A percentile compares a stretch with the other conserved stretches of the same genome.
These are phyloP conservation scores for Nerophis lumbriciformis DNA, from an alignment of 2,113 vertebrate genomes.

Conservation along the genomic window DNA sequence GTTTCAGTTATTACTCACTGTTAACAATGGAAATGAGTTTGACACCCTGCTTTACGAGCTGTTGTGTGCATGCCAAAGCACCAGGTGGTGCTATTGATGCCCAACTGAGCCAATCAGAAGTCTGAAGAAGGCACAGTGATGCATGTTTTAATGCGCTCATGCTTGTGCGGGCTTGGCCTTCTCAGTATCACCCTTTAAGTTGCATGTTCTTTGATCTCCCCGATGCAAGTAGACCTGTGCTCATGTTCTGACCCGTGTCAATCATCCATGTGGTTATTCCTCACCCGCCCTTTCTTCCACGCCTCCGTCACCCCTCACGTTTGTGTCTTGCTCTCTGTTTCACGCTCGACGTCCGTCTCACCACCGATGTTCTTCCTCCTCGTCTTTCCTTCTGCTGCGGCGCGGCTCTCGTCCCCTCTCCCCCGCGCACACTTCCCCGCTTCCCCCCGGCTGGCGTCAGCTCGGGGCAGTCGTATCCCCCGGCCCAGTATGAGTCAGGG, in stretches of 20 bases:
- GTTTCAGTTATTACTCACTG: too few species aligned
- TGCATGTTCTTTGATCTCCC: neutral
- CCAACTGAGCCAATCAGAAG: too few species aligned
- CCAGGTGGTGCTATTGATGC: too few species aligned
- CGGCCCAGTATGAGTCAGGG: constrained; percentile 99
- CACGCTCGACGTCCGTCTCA: constrained; percentile 49
- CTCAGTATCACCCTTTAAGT: neutral
- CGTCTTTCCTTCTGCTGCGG: constrained; percentile 26
- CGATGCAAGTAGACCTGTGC: constrained; percentile 8
- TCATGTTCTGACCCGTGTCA: constrained; percentile 23
- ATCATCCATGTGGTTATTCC: too few species aligned
- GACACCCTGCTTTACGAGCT: too few species aligned
- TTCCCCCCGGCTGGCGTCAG: constrained; percentile 62
- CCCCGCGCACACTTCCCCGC: too few species aligned
- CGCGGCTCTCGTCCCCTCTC: constrained; percentile 20
- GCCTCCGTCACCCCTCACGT: constrained; percentile 31
- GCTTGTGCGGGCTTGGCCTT: neutral
- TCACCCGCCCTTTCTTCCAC: constrained; percentile 36
- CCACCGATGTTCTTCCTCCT: constrained; percentile 41
- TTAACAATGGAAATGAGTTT: too few species aligned
- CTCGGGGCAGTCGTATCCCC: constrained; percentile 93
- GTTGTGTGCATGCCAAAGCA: too few species aligned
- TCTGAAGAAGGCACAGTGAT: too few species aligned
- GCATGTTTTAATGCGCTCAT: neutral
- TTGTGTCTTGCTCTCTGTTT: constrained; percentile 14